Conservation (phyloP, 2,113 vertebrate genomes). For the Anhinga rufa region DNA sequence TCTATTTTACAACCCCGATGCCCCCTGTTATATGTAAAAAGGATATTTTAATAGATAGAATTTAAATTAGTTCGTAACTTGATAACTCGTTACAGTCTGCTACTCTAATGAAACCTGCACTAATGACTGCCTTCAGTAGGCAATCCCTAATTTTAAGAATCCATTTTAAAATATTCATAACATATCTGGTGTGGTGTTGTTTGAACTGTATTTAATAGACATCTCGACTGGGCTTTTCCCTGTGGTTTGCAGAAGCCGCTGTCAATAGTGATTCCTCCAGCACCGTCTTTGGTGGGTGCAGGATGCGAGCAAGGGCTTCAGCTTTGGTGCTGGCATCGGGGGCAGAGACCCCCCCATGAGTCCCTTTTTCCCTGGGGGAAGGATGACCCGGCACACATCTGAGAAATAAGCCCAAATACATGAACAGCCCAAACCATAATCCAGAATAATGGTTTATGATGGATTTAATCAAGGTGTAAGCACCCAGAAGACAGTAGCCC, state of each 20-base stretch:
- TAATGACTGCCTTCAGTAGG: constrained; percentile 21
- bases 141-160: constrained; percentile 14
- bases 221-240: not conserved
- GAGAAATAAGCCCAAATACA: not conserved
- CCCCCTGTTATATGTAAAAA: constrained; percentile 38
- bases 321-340: not conserved
- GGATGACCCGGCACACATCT: accelerated
- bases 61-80: constrained; percentile 8
- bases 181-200: not conserved
- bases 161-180: constrained; percentile 50
- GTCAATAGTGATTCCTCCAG: not conserved
- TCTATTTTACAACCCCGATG: constrained; percentile 17
- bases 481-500: not conserved
- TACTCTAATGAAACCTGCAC: constrained; percentile 17
- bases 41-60: constrained; percentile 18
- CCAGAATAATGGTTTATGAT: not conserved
- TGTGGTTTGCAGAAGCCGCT: not conserved
- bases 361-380: not conserved
- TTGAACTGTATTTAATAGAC: constrained; percentile 42
- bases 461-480: not conserved
- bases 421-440: not conserved
- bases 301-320: not conserved
- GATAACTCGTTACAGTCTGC: not conserved
- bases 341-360: accelerated
- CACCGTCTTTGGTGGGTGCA: not conserved